These are phyloP conservation scores for Aplocera efformata DNA, from an alignment of 2,888 invertebrate genomes.

Conservation along the genomic window DNA sequence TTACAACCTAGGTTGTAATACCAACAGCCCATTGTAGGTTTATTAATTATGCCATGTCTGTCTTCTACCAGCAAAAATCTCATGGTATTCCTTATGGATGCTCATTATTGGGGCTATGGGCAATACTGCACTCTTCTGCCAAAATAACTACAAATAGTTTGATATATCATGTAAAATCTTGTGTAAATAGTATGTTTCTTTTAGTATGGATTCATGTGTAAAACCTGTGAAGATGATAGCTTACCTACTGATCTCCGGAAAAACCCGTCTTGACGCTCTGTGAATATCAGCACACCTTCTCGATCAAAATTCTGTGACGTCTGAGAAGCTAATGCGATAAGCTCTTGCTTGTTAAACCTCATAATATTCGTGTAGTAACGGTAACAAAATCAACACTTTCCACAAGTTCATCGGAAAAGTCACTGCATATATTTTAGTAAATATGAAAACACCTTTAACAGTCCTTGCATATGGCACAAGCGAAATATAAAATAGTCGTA, in stretches of 20 bases:
- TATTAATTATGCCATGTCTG: too few relatives aligned
- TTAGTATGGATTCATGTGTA: too few relatives aligned
- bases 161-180: too few relatives aligned
- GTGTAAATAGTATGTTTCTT: too few relatives aligned
- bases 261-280: constrained; percentile 94
- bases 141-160: too few relatives aligned
- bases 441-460: neutral
- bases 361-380: constrained; percentile 11
- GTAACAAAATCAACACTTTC: constrained; percentile 4
- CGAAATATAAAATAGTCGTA: neutral
- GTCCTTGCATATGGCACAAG: neutral
- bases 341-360: constrained; percentile 95
- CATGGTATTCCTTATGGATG: too few relatives aligned
- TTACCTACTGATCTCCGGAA: constrained; percentile 95
- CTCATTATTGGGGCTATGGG: too few relatives aligned
- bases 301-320: constrained; percentile 94
- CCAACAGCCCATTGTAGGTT: too few relatives aligned
- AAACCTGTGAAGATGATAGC: too few relatives aligned
- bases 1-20: too few relatives aligned
- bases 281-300: constrained; percentile 92
- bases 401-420: constrained; percentile 12
- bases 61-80: too few relatives aligned
- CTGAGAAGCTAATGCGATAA: constrained; percentile 91
- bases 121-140: too few relatives aligned
- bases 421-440: constrained; percentile 1